Conservation (phyloP, 2,113 vertebrate species). For the Agelaius tricolor region DNA sequence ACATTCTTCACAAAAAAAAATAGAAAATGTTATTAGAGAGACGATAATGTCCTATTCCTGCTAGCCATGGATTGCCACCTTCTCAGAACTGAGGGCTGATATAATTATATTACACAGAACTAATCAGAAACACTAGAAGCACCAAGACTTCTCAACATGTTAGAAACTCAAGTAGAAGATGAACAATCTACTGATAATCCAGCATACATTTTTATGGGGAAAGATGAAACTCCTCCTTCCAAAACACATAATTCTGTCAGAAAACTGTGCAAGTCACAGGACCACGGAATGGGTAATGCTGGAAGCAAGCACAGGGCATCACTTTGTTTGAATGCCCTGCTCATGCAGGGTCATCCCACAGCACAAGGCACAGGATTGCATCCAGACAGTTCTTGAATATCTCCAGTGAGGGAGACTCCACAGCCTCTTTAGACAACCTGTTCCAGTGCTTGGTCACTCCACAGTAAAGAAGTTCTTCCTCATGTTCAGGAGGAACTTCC, state of each 20-base stretch:
- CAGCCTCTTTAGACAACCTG: rapidly evolving
- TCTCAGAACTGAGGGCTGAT: not conserved
- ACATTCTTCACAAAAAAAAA: not conserved
- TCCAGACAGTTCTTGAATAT: not conserved
- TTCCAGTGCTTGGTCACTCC: too few relatives aligned
- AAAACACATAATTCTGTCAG: not conserved
- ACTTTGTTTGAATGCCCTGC: not conserved
- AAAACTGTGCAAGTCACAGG: not conserved
- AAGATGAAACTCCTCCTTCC: not conserved
- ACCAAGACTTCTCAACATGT: not conserved
- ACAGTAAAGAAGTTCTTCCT: not conserved
- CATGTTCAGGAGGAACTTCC: not conserved
- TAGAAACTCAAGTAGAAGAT: not conserved
- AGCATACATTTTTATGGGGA: not conserved
- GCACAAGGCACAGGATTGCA: rapidly evolving
- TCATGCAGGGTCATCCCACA: not conserved
- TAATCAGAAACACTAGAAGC: not conserved
- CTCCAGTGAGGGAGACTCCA: not conserved
- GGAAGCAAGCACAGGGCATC: not conserved
- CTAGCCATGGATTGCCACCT: not conserved
- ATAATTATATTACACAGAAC: not conserved
- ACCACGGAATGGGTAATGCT: not conserved
- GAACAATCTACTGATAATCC: not conserved
- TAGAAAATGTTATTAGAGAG: not conserved
- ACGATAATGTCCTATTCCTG: not conserved